A percentile compares a stretch with the other conserved stretches of the same genome.
Evolutionary conservation across 2,113 vertebrate genomes (phyloP).

Genomic region (Tricholaema leucomelas): DNA sequence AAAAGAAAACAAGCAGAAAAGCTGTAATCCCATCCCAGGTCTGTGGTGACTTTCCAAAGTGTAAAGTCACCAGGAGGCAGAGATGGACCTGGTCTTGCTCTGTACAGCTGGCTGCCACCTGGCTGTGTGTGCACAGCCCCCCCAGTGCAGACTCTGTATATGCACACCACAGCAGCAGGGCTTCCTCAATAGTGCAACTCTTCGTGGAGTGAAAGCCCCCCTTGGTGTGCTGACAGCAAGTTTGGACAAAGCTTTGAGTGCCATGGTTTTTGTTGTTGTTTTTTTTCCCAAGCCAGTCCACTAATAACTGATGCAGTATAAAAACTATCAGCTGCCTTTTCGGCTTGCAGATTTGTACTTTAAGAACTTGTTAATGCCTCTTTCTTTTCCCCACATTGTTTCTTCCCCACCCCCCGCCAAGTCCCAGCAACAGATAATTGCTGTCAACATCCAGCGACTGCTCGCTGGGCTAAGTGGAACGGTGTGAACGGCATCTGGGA

Average conservation of each 20-base stretch:
- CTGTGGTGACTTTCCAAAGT: background rate
- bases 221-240: background rate
- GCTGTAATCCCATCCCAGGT: fast-evolving
- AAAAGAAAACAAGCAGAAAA: background rate
- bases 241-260: background rate
- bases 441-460: fast-evolving
- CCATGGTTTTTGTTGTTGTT: background rate
- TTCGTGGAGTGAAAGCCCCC: background rate
- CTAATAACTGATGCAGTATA: fast-evolving
- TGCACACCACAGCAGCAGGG: background rate
- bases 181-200: background rate
- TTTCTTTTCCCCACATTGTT: background rate
- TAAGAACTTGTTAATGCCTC: background rate
- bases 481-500: fast-evolving
- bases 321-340: fast-evolving
- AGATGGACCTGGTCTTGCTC: background rate
- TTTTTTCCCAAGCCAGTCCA: background rate
- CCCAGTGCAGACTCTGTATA: background rate
- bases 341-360: background rate
- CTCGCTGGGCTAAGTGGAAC: background rate
- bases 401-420: background rate
- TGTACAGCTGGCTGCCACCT: fast-evolving
- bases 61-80: background rate
- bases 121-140: background rate
- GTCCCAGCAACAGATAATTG: background rate